Evolutionary conservation across 1,140 invertebrate species (phyloP).

Genomic region (Aethina tumida): DNA sequence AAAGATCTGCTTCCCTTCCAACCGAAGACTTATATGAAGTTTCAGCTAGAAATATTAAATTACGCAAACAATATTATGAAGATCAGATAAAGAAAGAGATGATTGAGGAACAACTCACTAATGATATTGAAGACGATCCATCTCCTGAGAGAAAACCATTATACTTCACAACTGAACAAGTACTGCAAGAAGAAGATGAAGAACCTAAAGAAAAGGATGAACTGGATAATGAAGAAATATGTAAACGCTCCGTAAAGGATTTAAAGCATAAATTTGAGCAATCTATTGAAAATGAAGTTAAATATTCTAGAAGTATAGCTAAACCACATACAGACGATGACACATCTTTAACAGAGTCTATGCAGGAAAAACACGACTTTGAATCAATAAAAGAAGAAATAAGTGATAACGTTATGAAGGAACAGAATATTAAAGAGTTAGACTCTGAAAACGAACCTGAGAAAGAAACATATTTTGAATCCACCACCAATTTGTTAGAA

Average conservation of each 20-base stretch:
- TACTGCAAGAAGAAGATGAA: constrained; percentile 15
- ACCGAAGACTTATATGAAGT: constrained; percentile 36
- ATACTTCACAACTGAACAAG: constrained; percentile 9
- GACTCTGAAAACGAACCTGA: neutral
- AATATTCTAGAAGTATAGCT: no score
- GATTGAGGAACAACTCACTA: constrained; percentile 38
- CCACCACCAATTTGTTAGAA: no score
- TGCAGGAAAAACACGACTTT: constrained; percentile 1
- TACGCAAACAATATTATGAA: constrained; percentile 39
- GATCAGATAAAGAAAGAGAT: constrained; percentile 42
- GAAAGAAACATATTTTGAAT: constrained; percentile 4
- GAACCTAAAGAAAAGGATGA: constrained; percentile 20
- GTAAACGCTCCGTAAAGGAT: constrained; percentile 11
- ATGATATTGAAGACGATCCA: constrained; percentile 40
- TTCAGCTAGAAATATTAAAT: constrained; percentile 29
- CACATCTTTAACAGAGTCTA: neutral
- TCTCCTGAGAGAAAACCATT: constrained; percentile 39
- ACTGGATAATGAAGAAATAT: constrained; percentile 14
- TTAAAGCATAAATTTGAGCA: constrained; percentile 8
- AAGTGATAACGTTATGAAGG: neutral
- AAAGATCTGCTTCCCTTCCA: constrained; percentile 39
- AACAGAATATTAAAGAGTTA: neutral
- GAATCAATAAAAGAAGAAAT: neutral
- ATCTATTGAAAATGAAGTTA: neutral
- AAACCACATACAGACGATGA: constrained; percentile 3